These are phyloP conservation scores for Halesus radiatus DNA, from an alignment of 1,140 invertebrate species.

Conservation along the genomic window DNA sequence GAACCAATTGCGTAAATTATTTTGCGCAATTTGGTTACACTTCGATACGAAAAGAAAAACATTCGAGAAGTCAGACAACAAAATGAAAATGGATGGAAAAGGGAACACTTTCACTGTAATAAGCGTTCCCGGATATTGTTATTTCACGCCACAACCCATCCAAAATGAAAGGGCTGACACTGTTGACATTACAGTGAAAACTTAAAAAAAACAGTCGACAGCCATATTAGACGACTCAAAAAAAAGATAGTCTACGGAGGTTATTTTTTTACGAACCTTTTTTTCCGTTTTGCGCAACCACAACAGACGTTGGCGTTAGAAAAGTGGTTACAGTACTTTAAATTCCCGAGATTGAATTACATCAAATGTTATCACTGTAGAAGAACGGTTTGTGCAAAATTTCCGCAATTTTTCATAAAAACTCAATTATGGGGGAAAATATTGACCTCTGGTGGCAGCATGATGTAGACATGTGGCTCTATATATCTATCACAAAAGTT, in stretches of 20 bases:
- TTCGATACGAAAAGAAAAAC: too few relatives aligned
- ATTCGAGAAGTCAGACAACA: too few relatives aligned
- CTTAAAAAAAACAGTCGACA: too few relatives aligned
- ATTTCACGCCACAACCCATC: too few relatives aligned
- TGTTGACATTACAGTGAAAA: too few relatives aligned
- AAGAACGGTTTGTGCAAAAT: neutral
- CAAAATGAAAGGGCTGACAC: too few relatives aligned
- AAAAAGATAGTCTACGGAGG: slow-evolving; percentile 1
- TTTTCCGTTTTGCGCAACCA: neutral
- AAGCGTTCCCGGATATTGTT: too few relatives aligned
- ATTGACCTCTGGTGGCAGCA: slow-evolving; percentile 45
- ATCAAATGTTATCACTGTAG: neutral
- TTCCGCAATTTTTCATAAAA: neutral
- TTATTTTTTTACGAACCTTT: slow-evolving; percentile 35
- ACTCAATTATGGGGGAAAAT: slow-evolving; percentile 19
- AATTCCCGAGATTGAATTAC: neutral
- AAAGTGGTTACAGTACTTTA: neutral
- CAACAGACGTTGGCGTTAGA: neutral
- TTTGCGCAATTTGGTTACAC: too few relatives aligned
- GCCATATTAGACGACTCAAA: too few relatives aligned
- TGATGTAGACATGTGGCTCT: slow-evolving; percentile 48
- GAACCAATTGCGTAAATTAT: too few relatives aligned
- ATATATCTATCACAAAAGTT: slow-evolving; percentile 35
- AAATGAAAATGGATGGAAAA: too few relatives aligned
- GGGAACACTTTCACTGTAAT: too few relatives aligned